Percentiles rank a stretch among this genome's conserved stretches.
These are phyloP conservation scores for Schizothorax lantsangensis DNA, from an alignment of 2,797 vertebrate genomes.

Conservation along the genomic window DNA sequence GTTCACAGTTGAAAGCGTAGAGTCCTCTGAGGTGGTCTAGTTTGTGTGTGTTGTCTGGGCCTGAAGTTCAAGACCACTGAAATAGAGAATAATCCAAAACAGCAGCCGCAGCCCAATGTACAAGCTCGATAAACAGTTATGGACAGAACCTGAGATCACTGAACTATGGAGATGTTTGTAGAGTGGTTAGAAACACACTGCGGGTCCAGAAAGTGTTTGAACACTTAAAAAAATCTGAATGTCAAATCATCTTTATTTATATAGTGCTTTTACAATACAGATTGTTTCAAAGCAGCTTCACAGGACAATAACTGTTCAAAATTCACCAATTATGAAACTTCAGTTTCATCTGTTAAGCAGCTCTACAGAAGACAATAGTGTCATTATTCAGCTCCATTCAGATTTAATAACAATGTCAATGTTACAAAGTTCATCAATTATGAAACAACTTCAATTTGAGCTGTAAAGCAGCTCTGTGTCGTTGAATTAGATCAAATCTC, in stretches of 20 bases:
- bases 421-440: too few species aligned
- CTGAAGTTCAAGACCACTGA: conserved; percentile 18
- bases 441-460: neutral
- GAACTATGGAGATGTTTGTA: conserved; percentile 12
- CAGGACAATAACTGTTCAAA: neutral
- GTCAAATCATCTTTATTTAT: neutral
- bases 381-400: neutral
- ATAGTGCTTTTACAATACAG: neutral
- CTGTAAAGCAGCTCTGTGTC: neutral
- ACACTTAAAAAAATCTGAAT: neutral
- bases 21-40: conserved; percentile 16
- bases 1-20: conserved; percentile 27
- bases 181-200: neutral
- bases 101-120: neutral
- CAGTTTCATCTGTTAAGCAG: neutral
- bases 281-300: conserved; percentile 4
- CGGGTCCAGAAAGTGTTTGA: neutral
- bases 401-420: neutral
- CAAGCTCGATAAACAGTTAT: conserved; percentile 12
- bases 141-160: neutral
- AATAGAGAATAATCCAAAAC: conserved; percentile 25
- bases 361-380: neutral
- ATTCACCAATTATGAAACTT: neutral
- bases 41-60: conserved; percentile 22
- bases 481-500: neutral